These are phyloP conservation scores for Brachypteracias leptosomus DNA, from an alignment of 2,113 vertebrate species.

Conservation along the genomic window DNA sequence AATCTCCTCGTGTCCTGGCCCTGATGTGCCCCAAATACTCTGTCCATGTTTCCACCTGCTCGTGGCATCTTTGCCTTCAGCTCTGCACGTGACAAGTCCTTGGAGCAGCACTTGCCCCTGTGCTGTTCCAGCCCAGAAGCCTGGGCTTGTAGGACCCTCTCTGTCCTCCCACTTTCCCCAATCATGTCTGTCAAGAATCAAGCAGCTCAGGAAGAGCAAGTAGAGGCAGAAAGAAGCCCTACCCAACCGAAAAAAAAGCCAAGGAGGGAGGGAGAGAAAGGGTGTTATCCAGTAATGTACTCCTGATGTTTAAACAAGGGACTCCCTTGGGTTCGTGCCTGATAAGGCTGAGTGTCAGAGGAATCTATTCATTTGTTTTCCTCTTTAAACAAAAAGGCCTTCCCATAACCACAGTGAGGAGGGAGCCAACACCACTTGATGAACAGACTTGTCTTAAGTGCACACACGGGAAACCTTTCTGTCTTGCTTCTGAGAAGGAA, in stretches of 20 bases:
- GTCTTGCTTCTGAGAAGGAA: background rate
- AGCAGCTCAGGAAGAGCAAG: background rate
- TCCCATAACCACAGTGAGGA: slow-evolving; percentile 37
- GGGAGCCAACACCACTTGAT: slow-evolving; percentile 26
- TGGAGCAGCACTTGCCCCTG: background rate
- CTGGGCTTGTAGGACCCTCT: background rate
- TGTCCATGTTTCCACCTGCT: background rate
- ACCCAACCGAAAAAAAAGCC: background rate
- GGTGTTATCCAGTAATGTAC: background rate
- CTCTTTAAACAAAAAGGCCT: slow-evolving; percentile 53
- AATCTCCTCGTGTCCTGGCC: background rate
- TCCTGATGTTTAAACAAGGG: slow-evolving; percentile 44
- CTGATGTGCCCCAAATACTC: background rate
- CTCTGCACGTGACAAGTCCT: background rate
- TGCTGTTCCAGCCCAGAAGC: background rate
- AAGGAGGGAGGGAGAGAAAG: background rate
- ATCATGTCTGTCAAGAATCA: background rate
- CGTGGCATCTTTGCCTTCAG: background rate
- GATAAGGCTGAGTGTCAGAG: slow-evolving; percentile 47
- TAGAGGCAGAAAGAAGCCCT: background rate
- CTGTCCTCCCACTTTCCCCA: background rate
- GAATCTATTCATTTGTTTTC: slow-evolving; percentile 52
- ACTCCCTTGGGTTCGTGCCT: slow-evolving; percentile 25
- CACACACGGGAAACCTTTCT: background rate
- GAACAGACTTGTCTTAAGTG: slow-evolving; percentile 5